Base-by-base conservation (phyloP, 2,888 invertebrate genomes). In the Drosophila barbarae region DNA sequence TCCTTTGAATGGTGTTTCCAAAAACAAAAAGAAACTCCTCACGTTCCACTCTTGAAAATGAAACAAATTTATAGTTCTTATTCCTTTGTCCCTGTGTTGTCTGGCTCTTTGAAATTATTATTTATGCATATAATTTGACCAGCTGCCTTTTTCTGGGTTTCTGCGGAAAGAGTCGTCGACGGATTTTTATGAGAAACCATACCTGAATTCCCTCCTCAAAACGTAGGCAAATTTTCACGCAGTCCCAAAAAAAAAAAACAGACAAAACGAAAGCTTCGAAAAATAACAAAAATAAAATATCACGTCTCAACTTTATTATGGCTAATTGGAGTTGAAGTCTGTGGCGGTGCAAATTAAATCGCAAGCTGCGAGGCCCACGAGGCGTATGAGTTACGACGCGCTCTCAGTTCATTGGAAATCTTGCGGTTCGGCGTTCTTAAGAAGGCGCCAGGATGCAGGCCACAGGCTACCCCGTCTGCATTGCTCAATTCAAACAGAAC, bases 121-220 rank as follows among this genome's bases (percentile, higher is more conserved):
- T 86, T 87, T 86, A 86, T 86, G 87, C 86, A 86, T 77, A 87
- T 86, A 87, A 87, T 87, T 86, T 86, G 76, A 44, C 56, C 87
- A 86, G 83, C 87, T 87, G 86, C 77, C 76, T 66, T 57, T 41
- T 51, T 51, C 46, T 39, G 38, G 38, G 32, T 56, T 79, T 84
- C 86, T 61, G 63, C 68, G 71, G 85, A 82, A 82, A 73, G 41
- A 56, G 44, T 10, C 46, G 51, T 53, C 59, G 56, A 53, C 1
- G 54, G 67, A 47, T 32, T 75, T 84, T 84, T 77, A 84, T 84
- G 84, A 46, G 46, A 61, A 38, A 30, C 50, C 35, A 13, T 21
- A 21, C 18, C 46, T 38, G 30, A 18, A 3, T 26, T 10, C 13
- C 13, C 23, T 26, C 4, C 18, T 23, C 34, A 35, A 42, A 52